Evolutionary conservation across 1,140 invertebrate genomes (phyloP), one percentile per base, ranked within the genome.

Genomic region (Drosophila melanogaster): DNA sequence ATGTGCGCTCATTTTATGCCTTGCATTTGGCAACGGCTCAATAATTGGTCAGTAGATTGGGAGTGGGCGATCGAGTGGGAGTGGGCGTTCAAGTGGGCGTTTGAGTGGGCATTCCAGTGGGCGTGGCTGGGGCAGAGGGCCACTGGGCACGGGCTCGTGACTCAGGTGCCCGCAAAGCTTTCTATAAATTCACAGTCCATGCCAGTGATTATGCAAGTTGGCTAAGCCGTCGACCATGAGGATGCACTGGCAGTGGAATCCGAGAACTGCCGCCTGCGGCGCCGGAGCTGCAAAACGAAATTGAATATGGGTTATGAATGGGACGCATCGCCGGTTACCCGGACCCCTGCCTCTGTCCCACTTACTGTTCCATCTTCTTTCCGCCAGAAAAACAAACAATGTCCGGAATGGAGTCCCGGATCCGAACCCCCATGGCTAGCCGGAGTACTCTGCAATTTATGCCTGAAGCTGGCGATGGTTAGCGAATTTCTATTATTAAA

Each of bases 171-270:
- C 57, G 72, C 76, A 79, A 87, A 77, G 84, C 77, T 77, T 87
- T 87, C 84, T 87, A 87, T 87, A 87, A 86, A 87, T 87, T 89
- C 51, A 56, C 67, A 75, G 61, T 46, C 79, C 65, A 61, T 73
- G 77, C 60, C 66, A 83, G 69, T 81, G 84, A 87, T 89, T 89
- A 87, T 87, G 84, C 84, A 89, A 89, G 84, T 77, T 71, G 57
- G 40, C 51, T 65, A 56, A 55, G 61, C 49, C 40, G 38, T 33
- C 33, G 60, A 57, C 56, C 57, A 49, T 54, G 43, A 51, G 44
- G 38, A 67, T 53, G 70, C 37, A 24, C 35, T 43, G 35, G 17
- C 35, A 26, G 15, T 50, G 35, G 40, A 38, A 19, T 43, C 24
- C n/a, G 12, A 26, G 7, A 43, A 51, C 50, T 54, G 41, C 73